Conservation (phyloP, 2,888 invertebrate genomes). For the Esperia sulphurella region DNA sequence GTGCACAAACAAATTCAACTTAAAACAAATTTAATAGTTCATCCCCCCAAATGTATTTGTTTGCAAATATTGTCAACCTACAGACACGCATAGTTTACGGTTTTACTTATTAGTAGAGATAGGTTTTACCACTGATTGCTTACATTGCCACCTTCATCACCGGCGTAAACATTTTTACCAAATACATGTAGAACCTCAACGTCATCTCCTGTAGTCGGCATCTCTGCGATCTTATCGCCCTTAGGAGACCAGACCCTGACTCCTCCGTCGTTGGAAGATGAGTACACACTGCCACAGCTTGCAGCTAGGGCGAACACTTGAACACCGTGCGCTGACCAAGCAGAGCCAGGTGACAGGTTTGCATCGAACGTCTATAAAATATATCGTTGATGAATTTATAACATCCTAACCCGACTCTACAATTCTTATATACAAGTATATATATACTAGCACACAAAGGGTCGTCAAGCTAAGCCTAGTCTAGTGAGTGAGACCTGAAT, state of each 20-base stretch:
- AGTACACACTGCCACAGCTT: constrained; percentile 70
- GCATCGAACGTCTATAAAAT: constrained; percentile 47
- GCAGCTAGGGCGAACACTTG: constrained; percentile 81
- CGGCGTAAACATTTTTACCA: constrained; percentile 74
- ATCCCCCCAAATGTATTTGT: no score
- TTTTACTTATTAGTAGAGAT: no score
- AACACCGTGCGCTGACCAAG: constrained; percentile 80
- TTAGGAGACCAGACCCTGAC: constrained; percentile 76
- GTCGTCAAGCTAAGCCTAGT: no score
- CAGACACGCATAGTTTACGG: no score
- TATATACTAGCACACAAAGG: no score
- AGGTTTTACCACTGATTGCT: constrained; percentile 41
- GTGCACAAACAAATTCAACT: no score
- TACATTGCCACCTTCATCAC: constrained; percentile 82
- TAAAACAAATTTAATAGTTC: no score
- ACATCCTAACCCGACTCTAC: no score
- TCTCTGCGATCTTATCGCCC: constrained; percentile 52
- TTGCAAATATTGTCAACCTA: no score
- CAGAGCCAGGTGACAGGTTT: constrained; percentile 37
- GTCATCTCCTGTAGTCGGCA: constrained; percentile 60
- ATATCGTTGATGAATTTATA: no score
- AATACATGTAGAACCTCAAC: constrained; percentile 46
- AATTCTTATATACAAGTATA: no score
- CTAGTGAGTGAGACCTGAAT: no score
- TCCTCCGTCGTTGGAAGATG: constrained; percentile 82